Evolutionary conservation across 2,888 invertebrate species (phyloP).

Genomic region (Sthenelais limicola): DNA sequence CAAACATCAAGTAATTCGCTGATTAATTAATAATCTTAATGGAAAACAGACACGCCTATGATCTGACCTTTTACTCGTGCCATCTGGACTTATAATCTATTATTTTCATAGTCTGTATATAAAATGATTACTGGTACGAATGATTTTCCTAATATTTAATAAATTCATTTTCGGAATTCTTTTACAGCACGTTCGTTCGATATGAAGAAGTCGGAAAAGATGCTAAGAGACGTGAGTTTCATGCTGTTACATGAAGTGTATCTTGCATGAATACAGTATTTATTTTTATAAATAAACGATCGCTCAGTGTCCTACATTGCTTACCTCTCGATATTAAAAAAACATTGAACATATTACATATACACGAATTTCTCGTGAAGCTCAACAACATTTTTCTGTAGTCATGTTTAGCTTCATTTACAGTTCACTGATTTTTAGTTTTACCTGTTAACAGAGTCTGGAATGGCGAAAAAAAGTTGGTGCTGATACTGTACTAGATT

Average conservation of each 20-base stretch:
- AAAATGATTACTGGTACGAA: too few species aligned
- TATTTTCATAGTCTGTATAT: too few species aligned
- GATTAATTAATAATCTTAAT: too few species aligned
- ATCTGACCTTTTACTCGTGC: too few species aligned
- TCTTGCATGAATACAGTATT: not conserved
- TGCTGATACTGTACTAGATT: conserved; percentile 66
- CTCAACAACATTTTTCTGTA: too few species aligned
- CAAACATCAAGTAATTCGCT: too few species aligned
- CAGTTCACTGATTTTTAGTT: too few species aligned
- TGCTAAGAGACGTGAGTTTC: conserved; percentile 86
- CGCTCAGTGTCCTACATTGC: not conserved
- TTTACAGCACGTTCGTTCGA: conserved; percentile 88
- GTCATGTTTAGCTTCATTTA: too few species aligned
- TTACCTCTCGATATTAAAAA: not conserved
- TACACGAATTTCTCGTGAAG: too few species aligned
- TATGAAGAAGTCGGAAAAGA: conserved; percentile 89
- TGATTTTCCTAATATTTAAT: too few species aligned
- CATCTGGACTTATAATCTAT: too few species aligned
- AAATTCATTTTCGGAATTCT: not conserved
- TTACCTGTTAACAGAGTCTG: conserved; percentile 54
- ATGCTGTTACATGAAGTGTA: not conserved
- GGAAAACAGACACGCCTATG: too few species aligned
- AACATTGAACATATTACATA: not conserved
- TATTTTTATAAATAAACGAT: not conserved
- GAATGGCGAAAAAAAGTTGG: conserved; percentile 64